Conservation (phyloP, 2,888 invertebrate genomes). For the Pilophorus perplexus region DNA sequence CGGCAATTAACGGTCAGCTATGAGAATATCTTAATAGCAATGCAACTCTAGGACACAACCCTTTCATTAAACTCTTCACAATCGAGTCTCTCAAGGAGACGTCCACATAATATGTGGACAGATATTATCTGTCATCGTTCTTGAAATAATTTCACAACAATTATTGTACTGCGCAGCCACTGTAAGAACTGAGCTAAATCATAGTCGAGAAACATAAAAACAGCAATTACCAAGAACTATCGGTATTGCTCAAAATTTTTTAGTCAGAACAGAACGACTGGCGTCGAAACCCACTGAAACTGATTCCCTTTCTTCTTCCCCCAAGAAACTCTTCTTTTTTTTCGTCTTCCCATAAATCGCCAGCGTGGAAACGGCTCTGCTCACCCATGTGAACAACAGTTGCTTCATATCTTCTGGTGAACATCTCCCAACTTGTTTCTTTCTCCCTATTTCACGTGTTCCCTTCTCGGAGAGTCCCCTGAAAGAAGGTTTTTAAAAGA, state of each 20-base stretch:
- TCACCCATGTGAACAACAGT: constrained; percentile 31
- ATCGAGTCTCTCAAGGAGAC: too few species aligned
- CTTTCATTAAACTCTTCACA: too few species aligned
- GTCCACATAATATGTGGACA: too few species aligned
- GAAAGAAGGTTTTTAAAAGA: constrained; percentile 3
- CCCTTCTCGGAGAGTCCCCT: background rate
- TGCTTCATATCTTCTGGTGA: constrained; percentile 28
- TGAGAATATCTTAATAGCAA: too few species aligned
- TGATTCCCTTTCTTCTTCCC: constrained; percentile 14
- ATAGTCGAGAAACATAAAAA: too few species aligned
- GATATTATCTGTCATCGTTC: too few species aligned
- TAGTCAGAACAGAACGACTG: background rate
- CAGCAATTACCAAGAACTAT: too few species aligned
- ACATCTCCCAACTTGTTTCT: constrained; percentile 3
- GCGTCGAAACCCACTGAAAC: constrained; percentile 8
- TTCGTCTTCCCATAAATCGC: constrained; percentile 9
- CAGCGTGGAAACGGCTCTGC: constrained; percentile 20
- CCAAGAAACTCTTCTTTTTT: background rate
- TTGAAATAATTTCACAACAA: too few species aligned
- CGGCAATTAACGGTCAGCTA: too few species aligned
- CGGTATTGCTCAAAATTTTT: background rate
- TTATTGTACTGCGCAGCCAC: too few species aligned
- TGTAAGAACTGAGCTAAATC: too few species aligned
- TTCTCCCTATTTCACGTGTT: background rate
- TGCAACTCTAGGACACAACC: too few species aligned